Evolutionary conservation across 2,113 vertebrate species (phyloP), one percentile per base, ranked within the genome.

Genomic region (Benitochromis conjunctus): DNA sequence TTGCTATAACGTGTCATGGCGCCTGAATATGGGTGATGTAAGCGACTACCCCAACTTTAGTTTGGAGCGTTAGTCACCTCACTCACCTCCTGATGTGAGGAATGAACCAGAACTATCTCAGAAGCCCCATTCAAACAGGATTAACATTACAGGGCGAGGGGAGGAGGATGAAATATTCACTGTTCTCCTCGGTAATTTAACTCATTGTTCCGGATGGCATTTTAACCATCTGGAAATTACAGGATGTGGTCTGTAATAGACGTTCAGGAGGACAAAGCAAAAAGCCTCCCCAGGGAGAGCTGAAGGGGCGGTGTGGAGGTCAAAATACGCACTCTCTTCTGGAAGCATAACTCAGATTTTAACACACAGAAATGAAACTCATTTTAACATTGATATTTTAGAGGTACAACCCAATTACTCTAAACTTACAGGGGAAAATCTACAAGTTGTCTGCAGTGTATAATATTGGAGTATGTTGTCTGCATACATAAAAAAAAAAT

Each of bases 1-100:
- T 86, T 43, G 34, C 89, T 26, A 7, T 91, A 86, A 79, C 57
- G 81, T 62, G 84, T 90, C 71, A 57, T 9, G 82, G 90, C 58
- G n/a, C 79, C 74, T 26, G 24, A 81, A 11, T 41, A 46, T 38
- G n/a, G 87, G 53, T 88, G 87, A 90, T 24, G 71, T 80, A 76
- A 81, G 53, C 18, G 6, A 31, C 31, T 9, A 14, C 60, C 7
- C 38, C 19, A 46, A 38, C 43, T 86, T 76, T 13, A 46, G 41
- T 81, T 71, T 51, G 69, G 26, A 31, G 54, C 1, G 3, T 31
- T 36, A 18, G 62, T 80, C 81, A 66, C 26, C 55, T 76, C 19
- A 8, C 41, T 41, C 43, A 7, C 79, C 46, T 11, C 31, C 82
- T 34, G 83, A 81, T 60, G 29, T 80, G 21, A 71, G 57, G 36